phyloP scores from a whole-genome alignment of 1,140 invertebrate genomes.

The Caligus rogercresseyi region DNA sequence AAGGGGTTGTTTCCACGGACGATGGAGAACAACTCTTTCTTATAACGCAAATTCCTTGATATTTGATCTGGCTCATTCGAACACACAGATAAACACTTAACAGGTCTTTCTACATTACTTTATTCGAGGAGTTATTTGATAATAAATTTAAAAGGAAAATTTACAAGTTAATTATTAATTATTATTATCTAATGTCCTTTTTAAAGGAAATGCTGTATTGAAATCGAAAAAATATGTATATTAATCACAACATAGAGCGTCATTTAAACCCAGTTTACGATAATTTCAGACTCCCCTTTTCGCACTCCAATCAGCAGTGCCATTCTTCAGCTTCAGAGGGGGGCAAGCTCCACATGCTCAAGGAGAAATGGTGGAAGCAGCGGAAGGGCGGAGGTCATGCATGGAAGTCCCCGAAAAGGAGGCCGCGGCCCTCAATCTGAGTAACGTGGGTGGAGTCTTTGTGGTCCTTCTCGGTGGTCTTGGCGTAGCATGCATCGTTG shows the following conservation, averaged over 20 bases:
- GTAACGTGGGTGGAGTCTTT: slow-evolving; percentile 38
- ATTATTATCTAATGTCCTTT: too few species aligned
- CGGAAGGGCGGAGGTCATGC: slow-evolving; percentile 27
- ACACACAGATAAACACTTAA: too few species aligned
- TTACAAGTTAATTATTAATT: too few species aligned
- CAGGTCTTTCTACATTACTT: too few species aligned
- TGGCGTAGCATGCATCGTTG: slow-evolving; percentile 29
- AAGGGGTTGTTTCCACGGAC: too few species aligned
- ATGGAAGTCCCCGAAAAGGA: slow-evolving; percentile 14
- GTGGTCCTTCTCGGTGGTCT: slow-evolving; percentile 33
- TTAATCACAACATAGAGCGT: background rate
- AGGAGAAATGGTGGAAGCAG: slow-evolving; percentile 37
- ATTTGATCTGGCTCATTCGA: too few species aligned
- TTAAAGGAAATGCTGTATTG: too few species aligned
- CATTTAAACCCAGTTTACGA: background rate
- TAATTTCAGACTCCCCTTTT: slow-evolving; percentile 48
- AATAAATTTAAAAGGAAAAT: too few species aligned
- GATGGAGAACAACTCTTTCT: too few species aligned
- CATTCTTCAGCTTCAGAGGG: slow-evolving; percentile 34
- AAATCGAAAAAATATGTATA: too few species aligned
- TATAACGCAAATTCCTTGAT: too few species aligned
- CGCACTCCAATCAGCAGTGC: slow-evolving; percentile 49
- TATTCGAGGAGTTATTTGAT: too few species aligned
- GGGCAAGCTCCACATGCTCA: slow-evolving; percentile 33
- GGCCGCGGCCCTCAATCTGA: slow-evolving; percentile 32